These are phyloP conservation scores for Sphecodes monilicornis DNA, from an alignment of 2,888 invertebrate species.

Conservation along the genomic window DNA sequence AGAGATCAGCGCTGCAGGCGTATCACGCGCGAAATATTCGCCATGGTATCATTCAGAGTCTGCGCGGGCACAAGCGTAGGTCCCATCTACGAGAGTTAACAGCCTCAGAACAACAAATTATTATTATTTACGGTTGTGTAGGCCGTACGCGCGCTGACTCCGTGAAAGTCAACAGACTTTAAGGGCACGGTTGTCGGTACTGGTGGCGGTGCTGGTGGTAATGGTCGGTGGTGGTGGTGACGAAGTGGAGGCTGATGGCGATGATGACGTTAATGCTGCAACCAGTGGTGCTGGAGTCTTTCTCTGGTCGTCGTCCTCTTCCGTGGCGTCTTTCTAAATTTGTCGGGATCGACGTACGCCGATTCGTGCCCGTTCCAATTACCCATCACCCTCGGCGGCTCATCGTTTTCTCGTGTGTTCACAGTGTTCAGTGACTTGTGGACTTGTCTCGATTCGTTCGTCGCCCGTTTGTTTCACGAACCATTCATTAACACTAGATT, in stretches of 20 bases:
- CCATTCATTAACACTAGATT: too few relatives aligned
- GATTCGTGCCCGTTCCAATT: background rate
- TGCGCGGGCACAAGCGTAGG: background rate
- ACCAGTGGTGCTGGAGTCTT: conserved; percentile 69
- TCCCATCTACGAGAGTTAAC: conserved; percentile 23
- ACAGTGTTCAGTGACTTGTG: background rate
- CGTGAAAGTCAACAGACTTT: conserved; percentile 54
- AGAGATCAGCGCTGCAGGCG: background rate
- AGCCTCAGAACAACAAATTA: conserved; percentile 47
- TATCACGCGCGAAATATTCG: background rate
- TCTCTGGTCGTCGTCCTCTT: conserved; percentile 59
- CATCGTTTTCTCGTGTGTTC: background rate
- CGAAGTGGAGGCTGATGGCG: conserved; percentile 70
- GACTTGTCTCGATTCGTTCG: background rate
- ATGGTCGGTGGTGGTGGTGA: conserved; percentile 56
- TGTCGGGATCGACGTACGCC: conserved; percentile 16
- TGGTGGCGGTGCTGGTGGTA: conserved; percentile 32
- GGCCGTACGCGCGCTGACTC: conserved; percentile 14
- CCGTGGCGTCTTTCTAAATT: conserved; percentile 36
- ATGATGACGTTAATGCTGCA: conserved; percentile 74
- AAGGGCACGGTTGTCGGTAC: conserved; percentile 52
- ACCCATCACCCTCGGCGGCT: background rate
- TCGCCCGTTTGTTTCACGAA: background rate
- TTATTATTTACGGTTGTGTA: conserved; percentile 50
- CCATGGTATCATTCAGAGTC: background rate